Evolutionary conservation across 2,888 invertebrate species (phyloP).

Genomic region (Chelonus formosanus): DNA sequence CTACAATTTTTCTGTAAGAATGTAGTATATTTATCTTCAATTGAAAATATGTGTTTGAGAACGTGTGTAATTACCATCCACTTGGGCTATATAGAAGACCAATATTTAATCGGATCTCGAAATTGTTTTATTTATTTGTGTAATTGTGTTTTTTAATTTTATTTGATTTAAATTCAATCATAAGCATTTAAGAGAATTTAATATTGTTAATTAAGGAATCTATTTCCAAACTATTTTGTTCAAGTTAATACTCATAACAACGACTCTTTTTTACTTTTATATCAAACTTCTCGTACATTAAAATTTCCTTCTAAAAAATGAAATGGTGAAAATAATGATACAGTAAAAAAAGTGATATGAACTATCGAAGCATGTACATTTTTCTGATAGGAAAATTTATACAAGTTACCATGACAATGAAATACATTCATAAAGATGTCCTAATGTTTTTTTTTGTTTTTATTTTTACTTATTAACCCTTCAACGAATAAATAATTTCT

Average conservation of each 20-base stretch:
- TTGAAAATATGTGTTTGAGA: slow-evolving; percentile 2
- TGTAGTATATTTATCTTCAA: neutral
- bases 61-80: slow-evolving; percentile 1
- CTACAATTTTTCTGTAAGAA: neutral
- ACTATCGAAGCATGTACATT: slow-evolving; percentile 7
- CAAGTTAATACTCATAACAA: too few relatives aligned
- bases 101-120: slow-evolving; percentile 12
- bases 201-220: neutral
- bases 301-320: too few relatives aligned
- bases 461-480: neutral
- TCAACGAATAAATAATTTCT: too few relatives aligned
- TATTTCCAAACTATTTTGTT: too few relatives aligned
- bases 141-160: slow-evolving; percentile 2
- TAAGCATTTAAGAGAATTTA: neutral
- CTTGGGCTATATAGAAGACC: neutral
- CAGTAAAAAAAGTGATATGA: slow-evolving; percentile 6
- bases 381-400: neutral
- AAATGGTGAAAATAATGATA: neutral
- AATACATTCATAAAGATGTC: too few relatives aligned
- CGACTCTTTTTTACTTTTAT: too few relatives aligned
- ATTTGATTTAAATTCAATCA: neutral
- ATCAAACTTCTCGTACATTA: too few relatives aligned
- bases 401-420: slow-evolving; percentile 35
- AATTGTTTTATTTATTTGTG: slow-evolving; percentile 17
- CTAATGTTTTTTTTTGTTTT: slow-evolving; percentile 8